Base-by-base conservation (phyloP, 2,888 invertebrate species). In the Vannuccia rotundouncinata region DNA sequence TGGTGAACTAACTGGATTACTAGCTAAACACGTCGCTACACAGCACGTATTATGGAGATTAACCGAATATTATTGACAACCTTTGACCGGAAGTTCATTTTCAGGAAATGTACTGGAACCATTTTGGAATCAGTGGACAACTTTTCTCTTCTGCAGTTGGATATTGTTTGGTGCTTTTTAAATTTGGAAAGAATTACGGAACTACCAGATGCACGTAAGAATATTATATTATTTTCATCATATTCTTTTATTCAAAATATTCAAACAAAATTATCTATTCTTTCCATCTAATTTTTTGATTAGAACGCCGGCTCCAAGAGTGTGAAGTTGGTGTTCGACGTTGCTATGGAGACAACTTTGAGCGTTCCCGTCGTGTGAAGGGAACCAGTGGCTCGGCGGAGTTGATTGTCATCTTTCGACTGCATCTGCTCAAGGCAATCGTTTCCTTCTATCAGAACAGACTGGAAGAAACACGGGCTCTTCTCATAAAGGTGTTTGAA, bases 151-250 rank as follows among this genome's bases (percentile, higher is more conserved):
- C 89, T 94, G 31, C 93, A 93, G 88, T 89, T 94, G 84, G 94
- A 94, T 88, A 92, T 94, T 82, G 92, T 93, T n/a, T 94, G 94
- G 94, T 93, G 94, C 87, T 94, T 94, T 89, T 90, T 94, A 78
- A 91, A 92, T 84, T 90, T 94, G 29, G 91, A 92, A 86, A 92
- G 91, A 85, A 90, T 94, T 59, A 89, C 91, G 0, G 91, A 92
- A 83, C 87, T 92, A 76, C 92, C 92, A 1, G 93, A 94, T 88
- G 94, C 93, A 0, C 87, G 88, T 87, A 82, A 13, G 45, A 2
- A 2, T 27, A 28, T 1, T 75, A 2, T 13, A 59, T 59, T 59
- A 13, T 10, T 59, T 59, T 59, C 10, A n/a, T n/a, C n/a, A n/a
- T n/a, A n/a, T n/a, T n/a, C n/a, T n/a, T n/a, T n/a, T n/a, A n/a